Percentiles rank a stretch among this genome's conserved stretches.
These are phyloP conservation scores for Macrobrachium rosenbergii DNA, from an alignment of 1,140 invertebrate genomes.

Conservation along the genomic window DNA sequence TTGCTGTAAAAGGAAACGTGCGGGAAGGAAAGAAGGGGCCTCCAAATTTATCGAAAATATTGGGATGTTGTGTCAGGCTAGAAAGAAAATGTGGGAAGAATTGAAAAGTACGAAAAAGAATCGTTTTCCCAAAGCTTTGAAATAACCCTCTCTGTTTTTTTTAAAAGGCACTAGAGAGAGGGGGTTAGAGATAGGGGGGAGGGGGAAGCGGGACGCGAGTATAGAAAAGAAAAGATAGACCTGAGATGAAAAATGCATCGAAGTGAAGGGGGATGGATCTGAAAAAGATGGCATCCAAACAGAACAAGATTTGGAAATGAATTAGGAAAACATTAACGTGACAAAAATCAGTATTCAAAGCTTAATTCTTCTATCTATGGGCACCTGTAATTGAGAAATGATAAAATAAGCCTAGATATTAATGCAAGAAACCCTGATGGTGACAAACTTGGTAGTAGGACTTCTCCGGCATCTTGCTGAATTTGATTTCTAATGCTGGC, in stretches of 20 bases:
- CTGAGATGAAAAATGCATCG: background rate
- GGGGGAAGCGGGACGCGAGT: background rate
- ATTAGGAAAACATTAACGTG: background rate
- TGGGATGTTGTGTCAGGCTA: background rate
- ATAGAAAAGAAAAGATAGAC: background rate
- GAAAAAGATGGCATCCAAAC: background rate
- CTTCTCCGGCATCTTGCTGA: no score
- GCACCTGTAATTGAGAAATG: no score
- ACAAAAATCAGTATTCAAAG: background rate
- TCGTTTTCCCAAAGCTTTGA: background rate
- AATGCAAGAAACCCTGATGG: no score
- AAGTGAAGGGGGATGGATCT: background rate
- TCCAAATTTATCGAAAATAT: background rate
- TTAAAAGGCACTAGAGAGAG: conserved; percentile 12
- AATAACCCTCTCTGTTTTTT: background rate
- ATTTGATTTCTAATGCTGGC: no score
- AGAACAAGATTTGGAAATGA: background rate
- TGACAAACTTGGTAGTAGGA: no score
- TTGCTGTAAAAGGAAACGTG: background rate
- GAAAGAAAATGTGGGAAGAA: background rate
- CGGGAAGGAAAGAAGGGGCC: background rate
- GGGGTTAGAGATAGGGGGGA: conserved; percentile 5
- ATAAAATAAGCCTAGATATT: no score
- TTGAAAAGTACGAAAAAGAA: background rate
- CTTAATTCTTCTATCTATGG: no score